Conservation (phyloP, 2,113 vertebrate species). For the Rostratula benghalensis region DNA sequence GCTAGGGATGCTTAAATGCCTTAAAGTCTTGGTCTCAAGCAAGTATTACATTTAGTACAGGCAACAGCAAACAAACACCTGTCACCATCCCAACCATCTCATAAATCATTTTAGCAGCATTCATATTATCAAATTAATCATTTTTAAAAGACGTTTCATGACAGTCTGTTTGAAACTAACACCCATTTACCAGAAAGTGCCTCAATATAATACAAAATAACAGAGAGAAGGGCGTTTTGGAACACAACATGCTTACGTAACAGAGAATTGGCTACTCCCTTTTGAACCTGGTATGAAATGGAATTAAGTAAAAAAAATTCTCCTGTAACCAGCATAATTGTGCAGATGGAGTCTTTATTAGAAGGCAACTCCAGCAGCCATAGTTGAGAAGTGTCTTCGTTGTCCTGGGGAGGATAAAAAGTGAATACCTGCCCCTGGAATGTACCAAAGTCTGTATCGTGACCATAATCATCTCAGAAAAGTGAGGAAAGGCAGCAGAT, state of each 20-base stretch:
- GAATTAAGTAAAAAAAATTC: neutral
- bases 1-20: neutral
- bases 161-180: neutral
- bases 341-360: neutral
- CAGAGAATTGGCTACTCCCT: neutral
- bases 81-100: neutral
- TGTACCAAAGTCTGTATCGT: neutral
- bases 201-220: neutral
- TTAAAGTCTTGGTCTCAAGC: neutral
- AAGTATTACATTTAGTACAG: neutral
- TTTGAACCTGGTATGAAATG: neutral
- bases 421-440: neutral
- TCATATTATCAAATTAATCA: neutral
- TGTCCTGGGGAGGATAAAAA: neutral
- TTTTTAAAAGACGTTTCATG: neutral
- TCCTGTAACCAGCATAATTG: neutral
- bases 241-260: neutral
- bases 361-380: neutral
- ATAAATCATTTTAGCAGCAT: neutral
- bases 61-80: neutral
- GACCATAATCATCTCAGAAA: fast-evolving
- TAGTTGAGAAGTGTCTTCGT: neutral
- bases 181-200: neutral
- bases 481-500: neutral
- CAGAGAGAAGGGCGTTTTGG: neutral